Conservation (phyloP, 2,113 vertebrate genomes). For the Rutilus rutilus region DNA sequence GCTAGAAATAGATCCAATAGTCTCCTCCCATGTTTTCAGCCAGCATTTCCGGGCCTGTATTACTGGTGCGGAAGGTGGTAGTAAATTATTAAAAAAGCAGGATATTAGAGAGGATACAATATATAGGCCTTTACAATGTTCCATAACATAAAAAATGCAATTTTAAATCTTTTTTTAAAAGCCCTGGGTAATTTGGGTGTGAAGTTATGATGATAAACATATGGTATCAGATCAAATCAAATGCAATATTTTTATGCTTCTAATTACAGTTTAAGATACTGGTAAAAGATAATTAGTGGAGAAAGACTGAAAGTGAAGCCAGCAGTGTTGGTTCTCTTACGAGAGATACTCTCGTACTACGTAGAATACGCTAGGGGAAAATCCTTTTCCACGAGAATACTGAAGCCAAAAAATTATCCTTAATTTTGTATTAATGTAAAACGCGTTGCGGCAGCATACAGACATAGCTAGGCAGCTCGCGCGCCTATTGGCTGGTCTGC, state of each 20-base stretch:
- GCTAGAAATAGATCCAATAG: conserved; percentile 12
- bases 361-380: too few species aligned
- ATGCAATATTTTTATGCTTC: background rate
- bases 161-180: background rate
- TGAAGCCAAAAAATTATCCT: too few species aligned
- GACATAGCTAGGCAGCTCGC: too few species aligned
- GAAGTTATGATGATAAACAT: background rate
- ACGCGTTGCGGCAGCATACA: too few species aligned
- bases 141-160: background rate
- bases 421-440: too few species aligned
- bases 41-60: background rate
- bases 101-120: background rate
- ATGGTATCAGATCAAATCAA: background rate
- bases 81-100: background rate
- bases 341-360: too few species aligned
- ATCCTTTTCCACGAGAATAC: too few species aligned
- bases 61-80: background rate
- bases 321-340: background rate
- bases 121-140: background rate
- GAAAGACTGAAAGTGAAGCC: background rate
- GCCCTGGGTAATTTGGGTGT: background rate
- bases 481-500: too few species aligned
- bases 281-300: background rate
- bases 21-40: conserved; percentile 2
- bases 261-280: background rate